phyloP scores from a whole-genome alignment of 2,888 invertebrate species.

The Cancer borealis region DNA sequence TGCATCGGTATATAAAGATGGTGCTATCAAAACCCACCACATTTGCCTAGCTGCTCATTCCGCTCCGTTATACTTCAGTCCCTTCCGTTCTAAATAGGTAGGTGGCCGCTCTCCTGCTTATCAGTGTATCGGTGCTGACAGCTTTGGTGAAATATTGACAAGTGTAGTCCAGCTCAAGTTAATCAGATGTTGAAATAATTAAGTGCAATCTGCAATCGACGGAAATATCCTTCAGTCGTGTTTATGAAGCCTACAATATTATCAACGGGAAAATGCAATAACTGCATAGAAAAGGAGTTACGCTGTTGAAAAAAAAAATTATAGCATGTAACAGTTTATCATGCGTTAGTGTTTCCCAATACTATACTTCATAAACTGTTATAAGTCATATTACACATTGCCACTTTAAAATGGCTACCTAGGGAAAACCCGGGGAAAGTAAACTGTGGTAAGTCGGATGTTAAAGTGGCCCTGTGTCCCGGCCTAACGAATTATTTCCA shows the following conservation, averaged over 20 bases:
- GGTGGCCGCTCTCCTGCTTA: not conserved
- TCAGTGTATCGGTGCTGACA: not conserved
- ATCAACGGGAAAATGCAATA: not conserved
- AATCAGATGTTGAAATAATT: not conserved
- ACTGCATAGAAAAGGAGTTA: not conserved
- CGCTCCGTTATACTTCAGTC: not conserved
- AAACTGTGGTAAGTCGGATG: no score
- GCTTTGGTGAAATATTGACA: not conserved
- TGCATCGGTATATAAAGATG: conserved; percentile 10
- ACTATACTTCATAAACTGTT: not conserved
- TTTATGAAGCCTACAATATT: not conserved
- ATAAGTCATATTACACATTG: not conserved
- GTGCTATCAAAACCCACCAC: not conserved
- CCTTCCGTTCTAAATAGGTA: not conserved
- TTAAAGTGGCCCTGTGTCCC: no score
- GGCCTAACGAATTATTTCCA: no score
- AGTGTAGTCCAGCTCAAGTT: not conserved
- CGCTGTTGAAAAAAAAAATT: not conserved
- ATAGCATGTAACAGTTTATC: not conserved
- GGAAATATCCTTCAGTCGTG: not conserved
- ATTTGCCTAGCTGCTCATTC: not conserved
- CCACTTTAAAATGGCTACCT: not conserved
- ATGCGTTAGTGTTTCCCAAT: not conserved
- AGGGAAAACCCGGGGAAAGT: not conserved
- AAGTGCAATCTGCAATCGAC: not conserved